Evolutionary conservation across 2,113 vertebrate species (phyloP), one percentile per base, ranked within the genome.

Genomic region (Brachyistius frenatus): DNA sequence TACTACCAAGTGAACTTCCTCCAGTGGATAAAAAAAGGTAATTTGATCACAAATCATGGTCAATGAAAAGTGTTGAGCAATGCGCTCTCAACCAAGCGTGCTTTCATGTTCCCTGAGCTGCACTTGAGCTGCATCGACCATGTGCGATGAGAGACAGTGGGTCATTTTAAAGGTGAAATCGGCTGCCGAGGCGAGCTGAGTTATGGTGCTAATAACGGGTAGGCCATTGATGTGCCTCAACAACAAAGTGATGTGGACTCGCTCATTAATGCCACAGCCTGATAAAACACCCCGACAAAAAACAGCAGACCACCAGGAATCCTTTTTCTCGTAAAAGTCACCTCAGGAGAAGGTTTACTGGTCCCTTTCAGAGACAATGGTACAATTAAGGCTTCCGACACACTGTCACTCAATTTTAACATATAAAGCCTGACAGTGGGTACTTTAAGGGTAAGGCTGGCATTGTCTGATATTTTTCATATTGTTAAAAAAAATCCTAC

Each of bases 151-250:
- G 5, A 76, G 66, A 53, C 76, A 31, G 7, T 31, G 80, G 80
- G 68, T 83, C 53, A 46, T 65, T 83, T 70, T 77, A 90, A 88
- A 88, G 72, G 81, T 75, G 69, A 74, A 73, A 61, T 54, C 46
- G 10, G 57, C 69, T 47, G 67, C 53, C 67, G 55, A 83, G n/a
- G 10, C 52, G 7, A 32, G 71, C 63, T 90, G 90, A 92, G 80
- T 92, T 88, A 92, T 89, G 86, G 78, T 58, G 80, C 87, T 92
- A 92, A 92, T 92, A 92, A 90, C 76, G 63, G 60, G 13, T 33
- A 50, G 56, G 71, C 79, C 84, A 86, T 56, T 64, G 79, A 90
- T 76, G 83, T 32, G 76, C 37, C 68, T 64, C 73, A 15, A 55
- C 60, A 6, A 73, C 84, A 86, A 74, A 78, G 69, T 50, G 76